A percentile compares a stretch with the other conserved stretches of the same genome.
Conservation (phyloP, 2,797 vertebrate species). For the Orestias chungarensis region DNA sequence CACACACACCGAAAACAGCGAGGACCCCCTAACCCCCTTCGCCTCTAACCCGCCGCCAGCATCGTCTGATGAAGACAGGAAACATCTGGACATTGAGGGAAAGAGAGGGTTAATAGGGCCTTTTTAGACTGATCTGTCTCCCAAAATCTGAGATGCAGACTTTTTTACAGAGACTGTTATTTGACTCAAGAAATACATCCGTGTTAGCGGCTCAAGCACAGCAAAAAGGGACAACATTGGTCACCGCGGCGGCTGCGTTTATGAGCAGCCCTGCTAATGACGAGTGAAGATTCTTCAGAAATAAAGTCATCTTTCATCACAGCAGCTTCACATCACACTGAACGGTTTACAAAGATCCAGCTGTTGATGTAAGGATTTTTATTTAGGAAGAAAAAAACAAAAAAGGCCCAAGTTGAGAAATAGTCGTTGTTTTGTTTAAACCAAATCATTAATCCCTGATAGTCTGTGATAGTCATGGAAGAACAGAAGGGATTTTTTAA, state of each 20-base stretch:
- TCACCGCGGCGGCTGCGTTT: background rate
- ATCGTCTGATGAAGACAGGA: slow-evolving; percentile 61
- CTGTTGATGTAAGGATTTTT: background rate
- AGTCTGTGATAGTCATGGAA: background rate
- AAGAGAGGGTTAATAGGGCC: slow-evolving; percentile 1
- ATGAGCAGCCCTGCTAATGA: background rate
- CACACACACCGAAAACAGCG: slow-evolving; percentile 42
- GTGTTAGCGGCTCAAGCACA: background rate
- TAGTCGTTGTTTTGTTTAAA: background rate
- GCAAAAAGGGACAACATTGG: background rate
- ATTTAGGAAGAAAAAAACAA: background rate
- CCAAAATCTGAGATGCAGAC: background rate
- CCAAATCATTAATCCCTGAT: too few relatives aligned
- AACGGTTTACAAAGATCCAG: background rate
- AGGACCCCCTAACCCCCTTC: slow-evolving; percentile 22
- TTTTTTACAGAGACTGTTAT: background rate
- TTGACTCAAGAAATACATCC: background rate
- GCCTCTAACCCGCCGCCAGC: slow-evolving; percentile 3
- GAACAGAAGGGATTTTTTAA: background rate
- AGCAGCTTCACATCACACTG: background rate
- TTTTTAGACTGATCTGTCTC: background rate
- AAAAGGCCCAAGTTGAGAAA: background rate
- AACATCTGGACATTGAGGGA: slow-evolving; percentile 65
- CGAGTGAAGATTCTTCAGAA: background rate
- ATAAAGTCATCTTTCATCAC: background rate